Base-by-base conservation (phyloP, 2,797 vertebrate genomes). In the Argyrosomus regius region DNA sequence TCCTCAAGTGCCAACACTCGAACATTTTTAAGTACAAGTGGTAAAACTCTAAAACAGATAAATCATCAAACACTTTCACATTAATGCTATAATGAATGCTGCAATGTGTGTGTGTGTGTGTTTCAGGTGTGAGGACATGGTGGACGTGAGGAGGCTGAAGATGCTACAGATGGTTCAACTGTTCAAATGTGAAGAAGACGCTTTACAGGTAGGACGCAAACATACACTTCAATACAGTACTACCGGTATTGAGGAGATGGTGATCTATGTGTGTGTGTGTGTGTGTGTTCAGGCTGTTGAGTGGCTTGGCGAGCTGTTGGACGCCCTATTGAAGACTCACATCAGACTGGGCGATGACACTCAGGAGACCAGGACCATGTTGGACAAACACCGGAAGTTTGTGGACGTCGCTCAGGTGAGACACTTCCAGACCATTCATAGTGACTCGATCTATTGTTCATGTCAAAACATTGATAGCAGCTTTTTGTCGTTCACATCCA, bases 111-210 rank as follows among this genome's bases (percentile, higher is more conserved):
- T 31, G 46, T 77, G 73, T 85, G 57, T 71, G 58, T 81, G 46
- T 83, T 87, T 24, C 81, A 99, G 98, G 91, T 99, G 98, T 94
- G 98, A 99, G 91, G 98, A 99, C 92, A 99, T 99, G 98, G 98
- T 99, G 74, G 98, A 99, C 1, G 98, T 99, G 45, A 94, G 98
- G 75, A 95, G 98, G 76, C 93, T 99, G 87, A 99, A 99, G 95
- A 99, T 99, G 98, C 96, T 99, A 53, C 98, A 99, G 93, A 99
- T 99, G 98, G 98, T 99, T 20, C 98, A 99, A 80, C 91, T 99
- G 77, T 99, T 99, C 91, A 99, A 99, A 92, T 99, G 98, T 89
- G 98, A 99, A 93, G 98, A 99, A 87, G 98, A 99, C 35, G 97
- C 98, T 78, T 95, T 97, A 69, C 98, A 99, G 96, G 98, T 99